Evolutionary conservation across 2,888 invertebrate species (phyloP).

Genomic region (Caenorhabditis sp.): DNA sequence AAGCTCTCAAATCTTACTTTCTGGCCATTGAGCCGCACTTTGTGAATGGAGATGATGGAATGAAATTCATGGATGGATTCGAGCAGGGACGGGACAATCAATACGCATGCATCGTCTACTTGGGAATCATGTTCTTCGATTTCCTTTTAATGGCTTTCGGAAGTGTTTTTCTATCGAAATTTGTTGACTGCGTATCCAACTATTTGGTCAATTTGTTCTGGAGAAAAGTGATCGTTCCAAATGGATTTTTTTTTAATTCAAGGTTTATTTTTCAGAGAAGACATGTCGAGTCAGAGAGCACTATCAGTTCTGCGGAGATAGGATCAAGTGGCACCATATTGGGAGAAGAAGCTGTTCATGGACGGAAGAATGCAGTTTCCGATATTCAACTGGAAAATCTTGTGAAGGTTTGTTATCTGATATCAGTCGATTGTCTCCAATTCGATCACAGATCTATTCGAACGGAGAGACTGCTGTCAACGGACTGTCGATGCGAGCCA

Average conservation of each 20-base stretch:
- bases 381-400: slow-evolving; percentile 27
- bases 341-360: slow-evolving; percentile 29
- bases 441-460: slow-evolving; percentile 20
- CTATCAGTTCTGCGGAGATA: too few relatives aligned
- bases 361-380: slow-evolving; percentile 25
- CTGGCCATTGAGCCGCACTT: slow-evolving; percentile 36
- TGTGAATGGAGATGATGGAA: too few relatives aligned
- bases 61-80: slow-evolving; percentile 32
- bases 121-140: slow-evolving; percentile 25
- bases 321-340: not conserved
- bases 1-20: slow-evolving; percentile 16
- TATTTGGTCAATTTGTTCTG: slow-evolving; percentile 15
- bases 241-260: too few relatives aligned
- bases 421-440: too few relatives aligned
- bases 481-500: slow-evolving; percentile 32
- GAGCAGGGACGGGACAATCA: not conserved
- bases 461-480: slow-evolving; percentile 43
- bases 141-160: slow-evolving; percentile 6
- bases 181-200: slow-evolving; percentile 7
- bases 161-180: slow-evolving; percentile 10
- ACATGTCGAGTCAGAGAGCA: not conserved
- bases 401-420: slow-evolving; percentile 27
- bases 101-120: slow-evolving; percentile 19
- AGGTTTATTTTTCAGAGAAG: not conserved
- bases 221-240: not conserved